These are phyloP conservation scores for Folsomia manolachei DNA, from an alignment of 2,888 invertebrate genomes.

Conservation along the genomic window DNA sequence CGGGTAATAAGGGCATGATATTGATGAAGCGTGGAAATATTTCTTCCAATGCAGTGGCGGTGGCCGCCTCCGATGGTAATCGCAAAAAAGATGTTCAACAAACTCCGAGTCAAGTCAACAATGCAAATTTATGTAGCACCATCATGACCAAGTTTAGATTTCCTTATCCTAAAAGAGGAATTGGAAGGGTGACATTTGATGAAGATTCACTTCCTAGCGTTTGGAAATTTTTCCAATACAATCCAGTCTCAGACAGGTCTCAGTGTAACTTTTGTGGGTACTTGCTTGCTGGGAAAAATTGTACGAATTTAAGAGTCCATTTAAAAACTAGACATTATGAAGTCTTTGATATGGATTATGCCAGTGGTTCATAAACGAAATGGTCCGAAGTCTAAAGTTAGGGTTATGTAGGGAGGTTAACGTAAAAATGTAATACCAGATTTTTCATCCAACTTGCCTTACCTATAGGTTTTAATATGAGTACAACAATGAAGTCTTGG, in stretches of 20 bases:
- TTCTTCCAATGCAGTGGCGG: neutral
- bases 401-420: too few relatives aligned
- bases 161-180: neutral
- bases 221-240: neutral
- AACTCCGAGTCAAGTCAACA: too few relatives aligned
- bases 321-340: neutral
- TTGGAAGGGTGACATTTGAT: neutral
- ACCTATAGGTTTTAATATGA: neutral
- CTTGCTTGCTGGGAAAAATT: neutral
- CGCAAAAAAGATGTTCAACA: too few relatives aligned
- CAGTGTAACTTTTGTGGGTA: neutral
- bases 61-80: neutral
- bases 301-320: neutral
- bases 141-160: neutral
- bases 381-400: too few relatives aligned
- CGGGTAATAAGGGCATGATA: too few relatives aligned
- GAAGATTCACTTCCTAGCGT: neutral
- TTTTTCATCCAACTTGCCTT: too few relatives aligned
- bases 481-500: too few relatives aligned
- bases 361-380: neutral
- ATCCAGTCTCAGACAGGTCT: neutral
- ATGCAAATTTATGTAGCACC: neutral
- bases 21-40: neutral
- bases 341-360: neutral
- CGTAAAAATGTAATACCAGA: too few relatives aligned